These are phyloP conservation scores for Ganaspis brasiliensis DNA, from an alignment of 2,888 invertebrate genomes.

Conservation along the genomic window DNA sequence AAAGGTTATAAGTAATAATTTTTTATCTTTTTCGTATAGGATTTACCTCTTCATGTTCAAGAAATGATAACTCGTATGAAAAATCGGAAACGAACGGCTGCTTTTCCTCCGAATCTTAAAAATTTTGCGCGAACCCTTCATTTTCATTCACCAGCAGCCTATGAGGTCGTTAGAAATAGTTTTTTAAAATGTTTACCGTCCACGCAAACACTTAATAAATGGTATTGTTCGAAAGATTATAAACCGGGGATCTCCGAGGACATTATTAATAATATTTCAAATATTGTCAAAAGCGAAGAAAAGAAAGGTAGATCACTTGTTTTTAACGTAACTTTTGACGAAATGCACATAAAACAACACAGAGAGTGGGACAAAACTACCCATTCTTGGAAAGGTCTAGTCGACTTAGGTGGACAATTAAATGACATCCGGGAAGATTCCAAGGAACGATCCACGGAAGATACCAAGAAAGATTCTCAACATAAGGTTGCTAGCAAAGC, in stretches of 20 bases:
- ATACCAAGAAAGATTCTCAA: no score
- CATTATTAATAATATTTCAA: conserved; percentile 46
- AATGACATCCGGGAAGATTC: conserved; percentile 16
- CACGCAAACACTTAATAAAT: conserved; percentile 46
- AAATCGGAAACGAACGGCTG: conserved; percentile 46
- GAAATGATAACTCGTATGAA: conserved; percentile 46
- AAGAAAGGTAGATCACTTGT: conserved; percentile 44
- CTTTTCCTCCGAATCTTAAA: conserved; percentile 51
- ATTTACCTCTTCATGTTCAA: conserved; percentile 47
- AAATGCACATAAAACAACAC: conserved; percentile 54
- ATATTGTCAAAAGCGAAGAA: conserved; percentile 41
- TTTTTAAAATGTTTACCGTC: conserved; percentile 52
- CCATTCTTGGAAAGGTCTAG: conserved; percentile 49
- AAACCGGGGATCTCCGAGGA: conserved; percentile 51
- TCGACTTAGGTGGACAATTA: conserved; percentile 52
- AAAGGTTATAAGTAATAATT: background rate
- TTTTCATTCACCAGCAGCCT: conserved; percentile 53
- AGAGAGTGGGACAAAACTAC: conserved; percentile 35
- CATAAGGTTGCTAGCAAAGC: conserved; percentile 45
- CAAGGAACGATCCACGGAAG: background rate
- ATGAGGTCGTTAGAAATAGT: conserved; percentile 44
- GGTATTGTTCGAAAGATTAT: conserved; percentile 40
- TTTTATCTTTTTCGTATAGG: background rate
- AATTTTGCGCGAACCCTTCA: conserved; percentile 51
- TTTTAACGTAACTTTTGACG: conserved; percentile 57